Evolutionary conservation across 2,888 invertebrate species (phyloP), one percentile per base, ranked within the genome.

Genomic region (Agrilus biguttatus): DNA sequence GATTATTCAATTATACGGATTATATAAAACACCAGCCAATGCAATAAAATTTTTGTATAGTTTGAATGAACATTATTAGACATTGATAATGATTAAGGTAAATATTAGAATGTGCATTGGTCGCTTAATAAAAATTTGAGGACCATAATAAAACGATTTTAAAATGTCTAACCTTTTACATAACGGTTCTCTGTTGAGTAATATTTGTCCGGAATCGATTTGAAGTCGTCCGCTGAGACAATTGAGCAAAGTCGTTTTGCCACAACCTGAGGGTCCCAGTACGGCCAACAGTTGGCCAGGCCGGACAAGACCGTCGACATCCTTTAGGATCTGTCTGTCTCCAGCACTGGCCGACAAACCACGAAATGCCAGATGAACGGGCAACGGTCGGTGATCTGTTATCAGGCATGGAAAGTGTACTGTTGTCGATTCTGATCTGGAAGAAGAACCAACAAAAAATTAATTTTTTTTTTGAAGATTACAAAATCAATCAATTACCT

Each of bases 191-290:
- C 64, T 51, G 51, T 66, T 66, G 46, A 65, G 51, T 47, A 59
- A 60, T 42, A 66, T 66, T 46, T 72, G 72, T 42, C 86, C 86
- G 42, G 75, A 71, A 54, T 78, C 75, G 42, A 80, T 65, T 47
- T 75, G 73, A 40, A 77, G 65, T 47, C 85, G 73, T 1, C 86
- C 86, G 48, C 83, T 80, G 44, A 87, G 69, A 46, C 78, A 75
- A 60, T 85, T 85, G 40, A 87, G 65, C 40, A 87, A 69, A 17
- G 84, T 85, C 12, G 86, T 85, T 67, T 87, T 87, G 32, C 86
- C 86, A 51, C 73, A 72, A 37, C 84, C 85, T 53, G 82, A 83
- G 33, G 85, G 84, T 50, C 86, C 85, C 82, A 86, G 84, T 47
- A 86, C 78, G 51, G 85, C 86, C 55, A 87, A 66, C 47, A 87